Evolutionary conservation across 2,113 vertebrate species (phyloP).

Genomic region (Poecile atricapillus): DNA sequence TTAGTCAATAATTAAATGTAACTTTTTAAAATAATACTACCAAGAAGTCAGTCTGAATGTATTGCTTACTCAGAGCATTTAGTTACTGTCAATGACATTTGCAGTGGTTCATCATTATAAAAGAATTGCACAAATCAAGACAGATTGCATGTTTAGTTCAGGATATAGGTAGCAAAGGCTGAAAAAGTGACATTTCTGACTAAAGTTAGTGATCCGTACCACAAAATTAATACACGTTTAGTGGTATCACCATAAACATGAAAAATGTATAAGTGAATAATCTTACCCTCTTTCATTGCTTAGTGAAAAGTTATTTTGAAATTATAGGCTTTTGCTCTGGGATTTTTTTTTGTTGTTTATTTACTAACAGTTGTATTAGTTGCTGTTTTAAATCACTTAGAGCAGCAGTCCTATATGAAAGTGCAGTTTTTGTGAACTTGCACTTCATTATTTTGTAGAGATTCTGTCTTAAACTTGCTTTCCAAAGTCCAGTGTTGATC

Average conservation of each 20-base stretch:
- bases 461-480: not conserved
- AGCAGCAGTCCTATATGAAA: not conserved
- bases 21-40: not conserved
- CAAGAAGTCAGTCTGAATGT: not conserved
- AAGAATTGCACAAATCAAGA: not conserved
- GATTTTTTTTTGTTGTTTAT: not conserved
- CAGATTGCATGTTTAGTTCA: not conserved
- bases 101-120: not conserved
- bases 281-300: not conserved
- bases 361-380: not conserved
- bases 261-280: not conserved
- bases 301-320: not conserved
- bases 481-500: not conserved
- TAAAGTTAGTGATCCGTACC: not conserved
- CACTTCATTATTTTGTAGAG: not conserved
- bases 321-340: accelerated
- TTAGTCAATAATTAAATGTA: not conserved
- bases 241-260: not conserved
- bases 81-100: not conserved
- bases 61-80: not conserved
- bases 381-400: not conserved
- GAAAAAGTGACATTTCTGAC: not conserved
- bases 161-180: not conserved
- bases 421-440: not conserved
- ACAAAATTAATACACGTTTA: not conserved